Evolutionary conservation across 92 coral and sea anemone species (phyloP).

Genomic region (Meandrina meandrites): DNA sequence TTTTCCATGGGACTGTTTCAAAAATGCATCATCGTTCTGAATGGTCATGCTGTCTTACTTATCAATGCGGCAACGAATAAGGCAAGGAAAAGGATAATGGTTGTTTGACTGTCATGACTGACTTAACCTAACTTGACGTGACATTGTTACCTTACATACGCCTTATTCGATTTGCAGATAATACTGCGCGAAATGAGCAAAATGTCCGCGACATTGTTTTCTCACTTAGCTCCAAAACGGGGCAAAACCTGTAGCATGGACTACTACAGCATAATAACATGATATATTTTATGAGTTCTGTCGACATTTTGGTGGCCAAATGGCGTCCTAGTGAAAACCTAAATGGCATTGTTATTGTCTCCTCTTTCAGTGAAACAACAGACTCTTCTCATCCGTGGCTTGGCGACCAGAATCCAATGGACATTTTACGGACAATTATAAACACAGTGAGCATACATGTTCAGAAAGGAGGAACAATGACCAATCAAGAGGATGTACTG

Average conservation of each 20-base stretch:
- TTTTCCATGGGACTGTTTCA: not conserved
- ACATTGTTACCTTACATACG: not conserved
- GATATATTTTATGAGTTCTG: too few relatives aligned
- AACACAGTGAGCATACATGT: constrained; percentile 62
- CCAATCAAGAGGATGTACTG: constrained; percentile 84
- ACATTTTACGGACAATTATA: constrained; percentile 62
- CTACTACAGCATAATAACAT: too few relatives aligned
- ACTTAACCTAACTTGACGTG: not conserved
- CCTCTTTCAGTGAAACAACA: constrained; percentile 33
- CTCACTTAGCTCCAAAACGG: too few relatives aligned
- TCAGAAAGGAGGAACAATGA: constrained; percentile 63
- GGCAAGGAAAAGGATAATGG: too few relatives aligned
- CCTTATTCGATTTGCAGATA: too few relatives aligned
- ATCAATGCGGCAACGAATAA: not conserved
- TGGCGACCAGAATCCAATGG: constrained; percentile 38
- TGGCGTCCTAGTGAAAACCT: too few relatives aligned
- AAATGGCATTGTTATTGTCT: not conserved
- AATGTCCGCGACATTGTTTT: too few relatives aligned
- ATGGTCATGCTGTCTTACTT: not conserved
- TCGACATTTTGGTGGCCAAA: too few relatives aligned
- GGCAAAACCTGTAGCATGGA: too few relatives aligned
- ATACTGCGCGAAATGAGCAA: too few relatives aligned
- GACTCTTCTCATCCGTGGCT: constrained; percentile 9
- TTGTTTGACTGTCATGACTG: not conserved
- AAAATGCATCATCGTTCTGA: not conserved